These are phyloP conservation scores for Coleophora deauratella DNA, from an alignment of 2,888 invertebrate genomes.

Conservation along the genomic window DNA sequence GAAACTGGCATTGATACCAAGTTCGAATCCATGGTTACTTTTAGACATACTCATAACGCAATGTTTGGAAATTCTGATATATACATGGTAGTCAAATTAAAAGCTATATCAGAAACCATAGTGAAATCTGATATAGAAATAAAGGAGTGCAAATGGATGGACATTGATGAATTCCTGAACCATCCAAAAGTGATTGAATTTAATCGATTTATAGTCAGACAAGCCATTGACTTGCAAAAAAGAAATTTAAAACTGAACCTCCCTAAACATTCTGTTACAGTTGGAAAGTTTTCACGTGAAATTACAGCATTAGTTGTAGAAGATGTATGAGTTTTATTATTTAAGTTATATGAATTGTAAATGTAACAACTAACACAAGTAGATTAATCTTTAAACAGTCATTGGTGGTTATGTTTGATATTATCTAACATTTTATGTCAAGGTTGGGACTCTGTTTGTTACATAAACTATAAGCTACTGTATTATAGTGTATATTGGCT, in stretches of 20 bases:
- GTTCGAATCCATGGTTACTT: conserved; percentile 83
- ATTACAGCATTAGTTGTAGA: conserved; percentile 49
- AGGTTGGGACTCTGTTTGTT: no score
- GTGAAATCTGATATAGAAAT: conserved; percentile 85
- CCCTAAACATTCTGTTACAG: conserved; percentile 49
- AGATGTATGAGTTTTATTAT: conserved; percentile 31
- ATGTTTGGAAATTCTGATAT: conserved; percentile 90
- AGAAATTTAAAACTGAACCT: conserved; percentile 76
- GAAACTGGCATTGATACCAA: conserved; percentile 88
- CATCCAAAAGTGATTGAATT: conserved; percentile 83
- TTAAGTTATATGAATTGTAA: conserved; percentile 11
- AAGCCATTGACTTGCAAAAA: conserved; percentile 78
- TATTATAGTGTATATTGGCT: no score
- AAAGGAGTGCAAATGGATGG: conserved; percentile 87
- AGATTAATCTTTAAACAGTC: no score
- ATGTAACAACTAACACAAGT: conserved; percentile 16
- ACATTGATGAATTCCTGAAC: conserved; percentile 79
- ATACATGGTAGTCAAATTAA: conserved; percentile 84
- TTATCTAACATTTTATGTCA: no score
- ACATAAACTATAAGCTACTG: no score
- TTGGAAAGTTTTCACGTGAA: conserved; percentile 39
- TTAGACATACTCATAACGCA: conserved; percentile 85
- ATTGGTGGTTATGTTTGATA: no score
- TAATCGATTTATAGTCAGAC: conserved; percentile 79
- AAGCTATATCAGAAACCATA: conserved; percentile 77